These are phyloP conservation scores for Sericinus montela DNA, from an alignment of 2,888 invertebrate genomes.

Conservation along the genomic window DNA sequence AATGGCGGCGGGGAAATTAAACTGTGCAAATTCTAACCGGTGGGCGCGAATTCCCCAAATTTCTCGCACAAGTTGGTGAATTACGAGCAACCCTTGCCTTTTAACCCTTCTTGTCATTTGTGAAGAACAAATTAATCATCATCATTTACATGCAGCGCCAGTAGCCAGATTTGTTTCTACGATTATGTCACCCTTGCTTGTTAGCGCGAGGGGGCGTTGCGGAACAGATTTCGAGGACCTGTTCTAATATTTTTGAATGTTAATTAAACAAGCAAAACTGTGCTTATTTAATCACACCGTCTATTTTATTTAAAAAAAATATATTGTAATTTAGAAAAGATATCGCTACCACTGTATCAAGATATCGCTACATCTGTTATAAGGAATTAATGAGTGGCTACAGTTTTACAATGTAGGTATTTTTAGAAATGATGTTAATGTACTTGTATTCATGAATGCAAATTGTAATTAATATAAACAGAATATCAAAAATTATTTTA, in stretches of 20 bases:
- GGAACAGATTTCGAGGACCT: constrained; percentile 62
- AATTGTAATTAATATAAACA: no score
- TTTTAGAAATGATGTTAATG: no score
- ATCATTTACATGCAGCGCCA: constrained; percentile 77
- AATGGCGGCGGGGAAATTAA: constrained; percentile 65
- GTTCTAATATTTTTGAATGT: constrained; percentile 59
- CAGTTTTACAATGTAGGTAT: no score
- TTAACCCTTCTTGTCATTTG: constrained; percentile 78
- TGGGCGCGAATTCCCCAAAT: constrained; percentile 52
- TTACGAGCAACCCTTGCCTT: constrained; percentile 56
- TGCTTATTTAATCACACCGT: background rate
- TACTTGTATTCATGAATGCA: no score
- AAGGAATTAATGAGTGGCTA: no score
- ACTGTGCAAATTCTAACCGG: constrained; percentile 52
- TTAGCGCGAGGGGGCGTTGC: constrained; percentile 53
- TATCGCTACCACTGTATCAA: no score
- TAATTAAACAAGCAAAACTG: constrained; percentile 40
- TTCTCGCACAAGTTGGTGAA: constrained; percentile 62
- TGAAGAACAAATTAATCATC: constrained; percentile 78
- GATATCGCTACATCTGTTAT: no score
- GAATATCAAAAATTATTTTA: no score
- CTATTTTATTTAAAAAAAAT: constrained; percentile 6
- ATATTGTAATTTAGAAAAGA: no score
- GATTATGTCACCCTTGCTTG: constrained; percentile 76
- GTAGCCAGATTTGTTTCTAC: constrained; percentile 77